Evolutionary conservation across 2,888 invertebrate genomes (phyloP), one percentile per base, ranked within the genome.

Genomic region (Lepetodrilus schrolli): DNA sequence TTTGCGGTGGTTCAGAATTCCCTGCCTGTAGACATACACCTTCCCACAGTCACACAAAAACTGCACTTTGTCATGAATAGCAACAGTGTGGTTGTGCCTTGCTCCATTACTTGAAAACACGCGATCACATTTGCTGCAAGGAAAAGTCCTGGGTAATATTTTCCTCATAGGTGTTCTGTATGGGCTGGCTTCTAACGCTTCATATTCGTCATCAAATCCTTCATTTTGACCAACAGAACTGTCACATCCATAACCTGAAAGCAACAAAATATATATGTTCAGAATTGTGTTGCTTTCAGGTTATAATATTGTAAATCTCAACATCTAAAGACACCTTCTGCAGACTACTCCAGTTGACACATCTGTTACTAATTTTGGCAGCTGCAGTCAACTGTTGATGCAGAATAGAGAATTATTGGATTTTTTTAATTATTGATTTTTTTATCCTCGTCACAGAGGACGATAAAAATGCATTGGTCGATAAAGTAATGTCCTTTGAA

Each of bases 251-350:
- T 26, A 58, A 30, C 58, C 58, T 58, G 58, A 58, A 58, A 58
- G 58, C 30, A 58, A 58, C 58, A 58, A 58, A 34, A 58, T 17
- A 30, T 23, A 4, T n/a, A n/a, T n/a, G n/a, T n/a, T n/a, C n/a
- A n/a, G n/a, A n/a, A n/a, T n/a, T n/a, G 17, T 17, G 58, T 58
- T 58, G 58, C 58, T 58, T 58, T 34, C 58, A 58, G 30, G 58
- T 30, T 48, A n/a, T n/a, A n/a, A n/a, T n/a, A n/a, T n/a, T n/a
- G n/a, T n/a, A n/a, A n/a, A n/a, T n/a, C n/a, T n/a, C n/a, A n/a
- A n/a, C n/a, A n/a, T n/a, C n/a, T n/a, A n/a, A n/a, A n/a, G n/a
- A n/a, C n/a, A n/a, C n/a, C n/a, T n/a, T 48, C 48, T 20, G 17
- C 5, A 4, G 48, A 48, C 7, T n/a, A 17, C 21, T 48, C 7